Base-by-base conservation (phyloP, 2,113 vertebrate genomes). In the Strix uralensis region DNA sequence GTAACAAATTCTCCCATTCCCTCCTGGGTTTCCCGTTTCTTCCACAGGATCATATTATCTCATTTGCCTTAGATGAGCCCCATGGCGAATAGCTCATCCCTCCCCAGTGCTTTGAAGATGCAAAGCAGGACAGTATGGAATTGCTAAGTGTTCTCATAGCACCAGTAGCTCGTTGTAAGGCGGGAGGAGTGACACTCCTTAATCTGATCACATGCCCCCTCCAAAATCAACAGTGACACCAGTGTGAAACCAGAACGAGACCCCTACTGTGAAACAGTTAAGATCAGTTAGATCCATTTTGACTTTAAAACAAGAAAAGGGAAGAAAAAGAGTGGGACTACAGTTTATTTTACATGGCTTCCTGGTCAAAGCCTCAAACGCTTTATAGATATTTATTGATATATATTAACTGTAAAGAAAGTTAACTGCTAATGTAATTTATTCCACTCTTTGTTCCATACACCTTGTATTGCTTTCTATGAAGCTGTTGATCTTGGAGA, bases 401-500 rank as follows among this genome's bases (percentile, higher is more conserved):
- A 81, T 66, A 90, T 90, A 94, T 96, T 97, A 96, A 96, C 94
- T 97, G 88, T 52, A 96, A 82, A 86, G 80, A 93, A 96, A 97
- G 94, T 89, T 94, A 96, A 81, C 94, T 97, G 95, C 91, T 97
- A 97, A 90, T 85, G 86, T 97, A 97, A 97, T 97, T 94, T 92
- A 98, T 97, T 97, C 96, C 88, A 74, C 44, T 73, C 92, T 97
- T 98, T 98, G 96, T 97, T 97, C 90, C 51, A 59, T 95, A 72
- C 57, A 96, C 94, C 84, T 97, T 63, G 7, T 97, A 94, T 97
- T 42, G 3, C 90, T 97, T 97, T 97, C 97, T 96, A 92, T 66
- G 93, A 93, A 96, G 94, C 94, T 98, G 97, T 98, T 97, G 97
- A 95, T 96, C 96, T 97, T 97, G 97, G 97, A 98, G 94, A 94